Percentiles rank a stretch among this genome's conserved stretches.
Evolutionary conservation across 2,113 vertebrate genomes (phyloP).

Genomic region (Cairina moschata): DNA sequence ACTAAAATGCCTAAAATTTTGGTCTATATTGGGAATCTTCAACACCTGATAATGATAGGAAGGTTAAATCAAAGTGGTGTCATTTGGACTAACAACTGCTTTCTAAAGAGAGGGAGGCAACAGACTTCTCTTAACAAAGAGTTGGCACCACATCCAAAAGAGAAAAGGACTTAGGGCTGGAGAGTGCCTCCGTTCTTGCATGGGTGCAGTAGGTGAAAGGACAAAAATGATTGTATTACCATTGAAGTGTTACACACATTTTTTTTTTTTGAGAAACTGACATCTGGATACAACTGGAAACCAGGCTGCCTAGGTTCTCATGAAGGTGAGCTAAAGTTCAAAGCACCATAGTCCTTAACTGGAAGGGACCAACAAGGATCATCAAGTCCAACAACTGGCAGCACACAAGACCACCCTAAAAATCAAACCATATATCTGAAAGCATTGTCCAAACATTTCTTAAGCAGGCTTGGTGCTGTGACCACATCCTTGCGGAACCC

Average conservation of each 20-base stretch:
- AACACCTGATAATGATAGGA: not conserved
- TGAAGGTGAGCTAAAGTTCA: not conserved
- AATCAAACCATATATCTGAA: no score
- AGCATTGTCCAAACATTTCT: no score
- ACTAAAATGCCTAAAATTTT: not conserved
- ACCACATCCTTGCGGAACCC: no score
- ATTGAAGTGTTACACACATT: not conserved
- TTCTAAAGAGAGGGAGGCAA: not conserved
- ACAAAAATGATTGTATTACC: not conserved
- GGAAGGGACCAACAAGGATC: no score
- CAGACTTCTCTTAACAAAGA: not conserved
- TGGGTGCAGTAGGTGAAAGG: not conserved
- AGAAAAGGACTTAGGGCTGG: not conserved
- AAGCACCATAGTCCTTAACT: no score
- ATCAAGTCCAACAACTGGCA: no score
- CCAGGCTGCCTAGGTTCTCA: not conserved
- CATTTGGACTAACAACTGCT: not conserved
- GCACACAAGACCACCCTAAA: no score
- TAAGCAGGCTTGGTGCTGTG: no score
- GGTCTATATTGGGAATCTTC: fast-evolving
- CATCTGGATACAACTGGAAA: not conserved
- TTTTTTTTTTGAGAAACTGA: not conserved
- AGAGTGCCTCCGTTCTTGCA: not conserved
- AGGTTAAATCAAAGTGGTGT: not conserved
- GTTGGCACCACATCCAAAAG: not conserved